These are phyloP conservation scores for Oscheius sp. DNA, from an alignment of 1,140 invertebrate species.

Conservation along the genomic window DNA sequence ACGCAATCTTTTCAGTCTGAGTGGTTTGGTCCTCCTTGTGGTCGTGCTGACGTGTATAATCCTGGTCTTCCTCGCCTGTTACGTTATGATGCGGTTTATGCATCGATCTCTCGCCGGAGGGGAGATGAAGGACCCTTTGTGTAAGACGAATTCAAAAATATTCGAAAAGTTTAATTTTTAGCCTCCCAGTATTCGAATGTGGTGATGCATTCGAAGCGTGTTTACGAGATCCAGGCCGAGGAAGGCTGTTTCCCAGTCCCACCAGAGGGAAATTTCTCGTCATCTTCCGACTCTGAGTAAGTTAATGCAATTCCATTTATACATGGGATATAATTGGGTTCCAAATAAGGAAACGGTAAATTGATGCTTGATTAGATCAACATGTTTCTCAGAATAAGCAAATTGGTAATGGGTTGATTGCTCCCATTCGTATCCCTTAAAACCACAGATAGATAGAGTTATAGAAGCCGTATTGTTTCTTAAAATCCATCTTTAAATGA, in stretches of 20 bases:
- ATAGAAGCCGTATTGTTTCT: too few relatives aligned
- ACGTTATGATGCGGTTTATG: slow-evolving; percentile 37
- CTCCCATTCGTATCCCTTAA: background rate
- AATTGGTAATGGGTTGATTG: background rate
- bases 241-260: slow-evolving; percentile 39
- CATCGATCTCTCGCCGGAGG: slow-evolving; percentile 19
- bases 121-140: slow-evolving; percentile 21
- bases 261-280: slow-evolving; percentile 32
- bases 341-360: too few relatives aligned
- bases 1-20: slow-evolving; percentile 24
- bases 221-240: slow-evolving; percentile 45
- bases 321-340: background rate
- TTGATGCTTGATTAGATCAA: background rate
- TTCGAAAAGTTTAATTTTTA: background rate
- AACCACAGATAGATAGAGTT: background rate
- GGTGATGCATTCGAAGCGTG: slow-evolving; percentile 39
- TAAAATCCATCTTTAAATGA: too few relatives aligned
- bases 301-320: background rate
- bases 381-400: background rate
- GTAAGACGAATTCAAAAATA: background rate
- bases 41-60: slow-evolving; percentile 22
- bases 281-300: slow-evolving; percentile 14
- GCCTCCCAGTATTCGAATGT: slow-evolving; percentile 12
- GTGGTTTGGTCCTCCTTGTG: slow-evolving; percentile 17
- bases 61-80: slow-evolving; percentile 22